A percentile compares a stretch with the other conserved stretches of the same genome.
Evolutionary conservation across 1,140 invertebrate genomes (phyloP).

Genomic region (Macrocentrus cingulum): DNA sequence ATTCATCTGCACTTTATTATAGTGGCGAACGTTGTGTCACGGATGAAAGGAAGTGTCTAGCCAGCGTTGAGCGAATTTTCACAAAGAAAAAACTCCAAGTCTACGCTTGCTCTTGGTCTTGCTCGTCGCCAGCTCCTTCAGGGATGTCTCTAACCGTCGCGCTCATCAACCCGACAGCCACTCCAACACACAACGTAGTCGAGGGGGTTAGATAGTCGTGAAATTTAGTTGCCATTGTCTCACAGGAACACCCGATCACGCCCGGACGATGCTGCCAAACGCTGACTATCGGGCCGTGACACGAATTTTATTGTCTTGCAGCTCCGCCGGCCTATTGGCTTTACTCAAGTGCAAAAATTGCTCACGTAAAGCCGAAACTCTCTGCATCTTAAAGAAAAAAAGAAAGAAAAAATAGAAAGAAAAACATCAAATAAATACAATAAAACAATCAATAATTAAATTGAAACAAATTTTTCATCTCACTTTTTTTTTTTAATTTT

Average conservation of each 20-base stretch:
- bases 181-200: slow-evolving; percentile 21
- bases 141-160: slow-evolving; percentile 29
- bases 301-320: slow-evolving; percentile 45
- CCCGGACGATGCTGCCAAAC: slow-evolving; percentile 43
- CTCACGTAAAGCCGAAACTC: slow-evolving; percentile 15
- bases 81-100: slow-evolving; percentile 46
- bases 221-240: slow-evolving; percentile 55
- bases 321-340: slow-evolving; percentile 11
- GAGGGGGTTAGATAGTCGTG: slow-evolving; percentile 34
- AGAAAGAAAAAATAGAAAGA: not conserved
- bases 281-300: slow-evolving; percentile 49
- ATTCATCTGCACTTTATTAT: slow-evolving; percentile 31
- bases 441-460: too few relatives aligned
- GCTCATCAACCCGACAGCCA: slow-evolving; percentile 26
- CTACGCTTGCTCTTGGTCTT: slow-evolving; percentile 27
- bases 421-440: not conserved
- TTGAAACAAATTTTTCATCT: too few relatives aligned
- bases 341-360: slow-evolving; percentile 22
- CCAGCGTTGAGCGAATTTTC: slow-evolving; percentile 48
- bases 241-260: slow-evolving; percentile 47
- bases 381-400: not conserved
- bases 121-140: slow-evolving; percentile 26
- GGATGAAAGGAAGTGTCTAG: slow-evolving; percentile 57
- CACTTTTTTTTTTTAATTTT: too few relatives aligned
- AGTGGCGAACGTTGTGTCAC: slow-evolving; percentile 38